Base-by-base conservation (phyloP, 1,140 invertebrate genomes). In the Heliconius himera region DNA sequence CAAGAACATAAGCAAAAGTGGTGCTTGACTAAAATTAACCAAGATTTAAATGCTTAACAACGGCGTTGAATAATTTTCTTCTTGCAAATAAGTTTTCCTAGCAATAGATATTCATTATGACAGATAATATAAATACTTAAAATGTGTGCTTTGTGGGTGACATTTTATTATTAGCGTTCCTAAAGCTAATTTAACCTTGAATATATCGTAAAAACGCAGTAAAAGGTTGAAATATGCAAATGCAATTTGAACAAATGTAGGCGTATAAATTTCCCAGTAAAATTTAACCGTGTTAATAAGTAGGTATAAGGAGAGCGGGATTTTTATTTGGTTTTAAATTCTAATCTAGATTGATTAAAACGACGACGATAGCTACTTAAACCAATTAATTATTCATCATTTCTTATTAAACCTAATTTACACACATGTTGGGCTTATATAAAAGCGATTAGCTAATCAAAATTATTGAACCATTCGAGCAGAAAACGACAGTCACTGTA, bases 391-490 rank as follows among this genome's bases (percentile, higher is more conserved):
- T 36, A n/a, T 72, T 72, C 70, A 77, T 70, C 3, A 49, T 22
- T 46, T 76, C 60, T 70, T 70, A 51, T 46, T 72, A 77, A 77
- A 70, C 46, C 4, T 56, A 49, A 51, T 80, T 80, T 76, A 36
- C n/a, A n/a, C 29, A 73, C 60, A 74, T n/a, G 46, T 22, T 76
- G 56, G 60, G 8, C 51, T 71, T 41, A 71, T 72, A 74, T 79
- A 75, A 80, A 78, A 80, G 74, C 51, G 29, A 66, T 81, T 71
- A 80, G 77, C 36, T 77, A 77, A 79, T 83, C 78, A 74, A 66
- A 66, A 9, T 26, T 66, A 29, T 66, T 26, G 60, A 26, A 11
- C 13, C 60, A 16, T 66, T 66, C 29, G 60, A 66, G 26, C 8
- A 29, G 9, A 66, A 66, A 22, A 26, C 22, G 60, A 26, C 22